phyloP scores from a whole-genome alignment of 2,888 invertebrate genomes.

The Taphrorychus bicolor region DNA sequence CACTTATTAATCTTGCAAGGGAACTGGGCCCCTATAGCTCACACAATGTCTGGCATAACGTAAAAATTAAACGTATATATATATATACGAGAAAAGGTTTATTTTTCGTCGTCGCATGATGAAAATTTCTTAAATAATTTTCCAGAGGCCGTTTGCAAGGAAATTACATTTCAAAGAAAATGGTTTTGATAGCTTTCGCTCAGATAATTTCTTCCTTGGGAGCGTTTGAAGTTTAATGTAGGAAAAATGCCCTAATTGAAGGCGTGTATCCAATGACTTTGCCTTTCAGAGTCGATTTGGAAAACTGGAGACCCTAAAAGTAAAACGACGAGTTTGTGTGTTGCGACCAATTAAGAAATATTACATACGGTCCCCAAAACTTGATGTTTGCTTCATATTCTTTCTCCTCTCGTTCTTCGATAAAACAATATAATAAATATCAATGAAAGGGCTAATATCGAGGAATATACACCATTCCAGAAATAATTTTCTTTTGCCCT shows the following conservation, averaged over 20 bases:
- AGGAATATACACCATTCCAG: background rate
- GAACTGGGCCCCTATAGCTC: background rate
- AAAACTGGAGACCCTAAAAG: no score
- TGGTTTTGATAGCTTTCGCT: background rate
- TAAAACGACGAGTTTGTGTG: no score
- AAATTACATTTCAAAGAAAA: background rate
- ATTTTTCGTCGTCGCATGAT: no score
- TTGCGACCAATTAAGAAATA: background rate
- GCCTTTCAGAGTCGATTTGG: no score
- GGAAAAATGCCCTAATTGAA: background rate
- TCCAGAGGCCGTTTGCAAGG: background rate
- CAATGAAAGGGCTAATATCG: background rate
- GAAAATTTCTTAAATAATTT: background rate
- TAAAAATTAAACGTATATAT: no score
- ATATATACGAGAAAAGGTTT: no score
- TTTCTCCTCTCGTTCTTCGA: background rate
- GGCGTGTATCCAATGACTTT: background rate
- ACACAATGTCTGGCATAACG: background rate
- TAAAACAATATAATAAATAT: background rate
- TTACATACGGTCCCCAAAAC: background rate
- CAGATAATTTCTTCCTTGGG: no score
- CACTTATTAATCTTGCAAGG: background rate
- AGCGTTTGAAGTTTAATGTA: background rate
- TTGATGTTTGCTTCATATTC: background rate
- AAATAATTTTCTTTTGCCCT: background rate